Percentiles rank a stretch among this genome's conserved stretches.
Conservation (phyloP, 2,113 vertebrate species). For the Petromus typicus region DNA sequence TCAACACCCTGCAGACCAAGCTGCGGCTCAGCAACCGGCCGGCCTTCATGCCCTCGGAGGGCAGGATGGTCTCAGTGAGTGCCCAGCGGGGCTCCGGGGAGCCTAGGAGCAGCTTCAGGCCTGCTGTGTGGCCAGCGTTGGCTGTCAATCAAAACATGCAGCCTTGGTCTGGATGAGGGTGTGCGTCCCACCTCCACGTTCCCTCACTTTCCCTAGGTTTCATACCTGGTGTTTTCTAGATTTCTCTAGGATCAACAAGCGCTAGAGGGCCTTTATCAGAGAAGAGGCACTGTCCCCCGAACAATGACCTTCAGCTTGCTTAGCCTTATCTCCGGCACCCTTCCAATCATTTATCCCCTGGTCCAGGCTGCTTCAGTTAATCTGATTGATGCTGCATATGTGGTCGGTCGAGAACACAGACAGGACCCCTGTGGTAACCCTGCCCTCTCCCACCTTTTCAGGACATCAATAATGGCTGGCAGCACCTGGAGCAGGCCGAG, state of each 20-base stretch:
- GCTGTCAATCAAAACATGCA: neutral
- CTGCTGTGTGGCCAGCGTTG: accelerated
- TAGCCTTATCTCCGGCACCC: accelerated
- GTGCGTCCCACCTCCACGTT: accelerated
- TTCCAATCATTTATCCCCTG: neutral
- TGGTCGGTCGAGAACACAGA: neutral
- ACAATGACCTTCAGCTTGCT: neutral
- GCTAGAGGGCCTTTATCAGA: neutral
- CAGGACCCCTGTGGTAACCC: neutral
- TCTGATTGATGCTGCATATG: accelerated
- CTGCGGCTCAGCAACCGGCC: constrained; percentile 96
- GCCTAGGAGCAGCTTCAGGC: neutral
- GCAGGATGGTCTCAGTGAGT: constrained; percentile 95
- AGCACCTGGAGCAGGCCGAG: constrained; percentile 94
- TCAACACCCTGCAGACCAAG: constrained; percentile 98
- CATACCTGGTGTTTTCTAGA: neutral
- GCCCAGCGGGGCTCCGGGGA: accelerated
- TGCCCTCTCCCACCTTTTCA: constrained; percentile 65
- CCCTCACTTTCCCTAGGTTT: neutral
- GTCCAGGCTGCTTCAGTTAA: neutral
- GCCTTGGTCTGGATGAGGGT: neutral
- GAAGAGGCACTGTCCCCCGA: too few relatives aligned
- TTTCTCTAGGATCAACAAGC: neutral
- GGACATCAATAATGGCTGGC: constrained; percentile 96
- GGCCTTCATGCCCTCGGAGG: constrained; percentile 97